phyloP scores from a whole-genome alignment of 2,113 vertebrate genomes.

The Barnardius zonarius region DNA sequence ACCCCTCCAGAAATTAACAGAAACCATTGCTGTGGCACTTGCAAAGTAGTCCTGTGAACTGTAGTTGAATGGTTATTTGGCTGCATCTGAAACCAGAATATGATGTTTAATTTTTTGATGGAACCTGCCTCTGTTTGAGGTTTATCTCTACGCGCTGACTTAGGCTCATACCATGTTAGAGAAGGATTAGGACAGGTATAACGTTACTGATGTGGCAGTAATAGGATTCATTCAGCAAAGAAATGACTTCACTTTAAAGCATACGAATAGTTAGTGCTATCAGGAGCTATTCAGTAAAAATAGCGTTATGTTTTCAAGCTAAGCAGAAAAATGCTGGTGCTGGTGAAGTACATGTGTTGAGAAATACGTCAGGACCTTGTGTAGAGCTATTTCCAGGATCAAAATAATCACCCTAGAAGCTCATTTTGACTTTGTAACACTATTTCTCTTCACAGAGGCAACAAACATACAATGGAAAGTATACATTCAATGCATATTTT shows the following conservation, averaged over 20 bases:
- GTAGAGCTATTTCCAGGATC: background rate
- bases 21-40: background rate
- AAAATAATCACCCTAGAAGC: background rate
- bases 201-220: background rate
- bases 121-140: background rate
- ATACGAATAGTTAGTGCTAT: background rate
- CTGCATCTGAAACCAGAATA: background rate
- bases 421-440: background rate
- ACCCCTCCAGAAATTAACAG: background rate
- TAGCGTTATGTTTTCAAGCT: background rate
- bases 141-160: background rate
- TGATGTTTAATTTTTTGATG: background rate
- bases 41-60: background rate
- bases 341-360: background rate
- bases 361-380: background rate
- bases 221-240: background rate
- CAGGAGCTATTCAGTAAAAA: slow-evolving; percentile 11
- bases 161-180: background rate
- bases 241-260: background rate
- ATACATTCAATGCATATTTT: background rate
- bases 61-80: background rate
- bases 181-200: background rate
- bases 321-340: background rate
- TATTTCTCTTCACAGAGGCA: background rate
- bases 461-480: background rate